A percentile compares a stretch with the other conserved stretches of the same genome.
Conservation (phyloP, 2,888 invertebrate species). For the Macrophya alboannulata region DNA sequence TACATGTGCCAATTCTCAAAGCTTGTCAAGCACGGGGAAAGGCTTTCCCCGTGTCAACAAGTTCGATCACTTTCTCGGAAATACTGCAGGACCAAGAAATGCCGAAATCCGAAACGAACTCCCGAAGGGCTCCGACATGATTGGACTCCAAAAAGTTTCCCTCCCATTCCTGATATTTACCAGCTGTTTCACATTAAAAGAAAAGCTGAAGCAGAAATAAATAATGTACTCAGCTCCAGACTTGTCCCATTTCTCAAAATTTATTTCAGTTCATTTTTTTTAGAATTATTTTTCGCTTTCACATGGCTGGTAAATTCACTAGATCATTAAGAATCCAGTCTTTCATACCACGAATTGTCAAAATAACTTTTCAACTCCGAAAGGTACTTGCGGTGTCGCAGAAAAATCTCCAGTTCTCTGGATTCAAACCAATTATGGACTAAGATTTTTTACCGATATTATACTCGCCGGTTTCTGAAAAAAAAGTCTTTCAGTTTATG, state of each 20-base stretch:
- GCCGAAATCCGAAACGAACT: slow-evolving; percentile 11
- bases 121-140: slow-evolving; percentile 1
- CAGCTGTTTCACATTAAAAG: background rate
- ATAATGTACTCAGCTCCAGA: background rate
- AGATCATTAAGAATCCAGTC: background rate
- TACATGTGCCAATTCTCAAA: background rate
- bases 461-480: no score
- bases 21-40: background rate
- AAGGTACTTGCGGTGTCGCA: background rate
- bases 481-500: background rate
- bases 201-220: background rate
- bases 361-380: background rate
- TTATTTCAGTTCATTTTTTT: background rate
- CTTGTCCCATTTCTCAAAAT: background rate
- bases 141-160: background rate
- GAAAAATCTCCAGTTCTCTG: background rate
- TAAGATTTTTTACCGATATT: background rate
- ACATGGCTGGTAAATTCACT: background rate
- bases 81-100: background rate
- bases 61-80: slow-evolving; percentile 36
- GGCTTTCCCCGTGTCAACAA: slow-evolving; percentile 25
- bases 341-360: background rate
- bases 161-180: background rate
- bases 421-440: no score
- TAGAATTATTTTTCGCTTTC: background rate